Evolutionary conservation across 2,888 invertebrate species (phyloP), one percentile per base, ranked within the genome.

Genomic region (Tipula lateralis): DNA sequence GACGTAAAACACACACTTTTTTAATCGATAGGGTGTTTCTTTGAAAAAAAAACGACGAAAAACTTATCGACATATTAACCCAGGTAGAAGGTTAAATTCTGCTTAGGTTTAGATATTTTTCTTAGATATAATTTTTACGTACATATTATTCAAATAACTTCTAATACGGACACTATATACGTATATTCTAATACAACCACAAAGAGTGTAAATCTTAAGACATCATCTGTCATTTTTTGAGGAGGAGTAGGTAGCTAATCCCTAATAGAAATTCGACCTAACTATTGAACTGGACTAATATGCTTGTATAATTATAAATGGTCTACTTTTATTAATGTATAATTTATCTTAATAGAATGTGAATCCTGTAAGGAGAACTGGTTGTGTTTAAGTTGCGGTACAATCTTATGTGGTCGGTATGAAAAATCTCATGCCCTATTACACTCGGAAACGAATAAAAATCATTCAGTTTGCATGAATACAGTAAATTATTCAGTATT

Each of bases 391-490:
- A 91, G 93, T 85, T 96, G 96, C 89, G 95, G 95, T 7, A 91
- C 91, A 84, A 91, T 95, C 85, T 92, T 93, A 87, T 96, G 96
- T 90, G 95, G 96, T 85, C 93, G 95, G 84, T 95, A 95, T 88
- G 92, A 94, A 85, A 94, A 93, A 86, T 95, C 93, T 7, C 96
- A 96, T 90, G 95, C 95, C 29, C 92, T 94, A 87, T 90, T 92
- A 86, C 96, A 96, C 90, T 93, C 93, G 85, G 91, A 92, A 86
- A 92, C 92, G 87, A 89, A 91, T 85, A 88, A 90, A 85, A 91
- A 92, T 86, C 96, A 96, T 88, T 92, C 93, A 87, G 91, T 96
- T 82, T 95, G 95, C 89, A 94, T 96, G 90, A 95, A 95, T 89
- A 95, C 94, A 90, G 93, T 94, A 88, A 93, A 91, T 87, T 93